Evolutionary conservation across 2,797 vertebrate species (phyloP).

Genomic region (Cryptoprocta ferox): DNA sequence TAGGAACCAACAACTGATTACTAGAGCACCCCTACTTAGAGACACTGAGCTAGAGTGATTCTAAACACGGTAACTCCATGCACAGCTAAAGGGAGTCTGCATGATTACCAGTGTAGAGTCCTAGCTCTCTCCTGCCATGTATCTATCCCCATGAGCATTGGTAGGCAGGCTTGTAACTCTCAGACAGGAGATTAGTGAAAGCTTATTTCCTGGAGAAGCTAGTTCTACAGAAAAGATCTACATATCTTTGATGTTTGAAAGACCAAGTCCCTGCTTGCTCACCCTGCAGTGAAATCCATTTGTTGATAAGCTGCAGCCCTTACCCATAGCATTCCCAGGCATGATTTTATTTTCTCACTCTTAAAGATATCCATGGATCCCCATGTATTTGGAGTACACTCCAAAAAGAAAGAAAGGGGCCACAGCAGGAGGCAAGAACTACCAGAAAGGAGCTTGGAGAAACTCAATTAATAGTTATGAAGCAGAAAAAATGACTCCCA

Average conservation of each 20-base stretch:
- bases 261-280: background rate
- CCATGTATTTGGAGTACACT: background rate
- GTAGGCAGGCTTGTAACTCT: background rate
- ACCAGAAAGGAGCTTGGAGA: background rate
- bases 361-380: background rate
- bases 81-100: background rate
- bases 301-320: background rate
- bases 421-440: background rate
- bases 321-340: background rate
- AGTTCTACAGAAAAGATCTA: background rate
- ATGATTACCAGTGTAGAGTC: background rate
- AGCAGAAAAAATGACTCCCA: background rate
- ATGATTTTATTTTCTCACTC: background rate
- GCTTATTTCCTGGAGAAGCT: background rate
- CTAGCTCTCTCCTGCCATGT: background rate
- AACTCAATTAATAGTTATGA: background rate
- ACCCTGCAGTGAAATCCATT: background rate
- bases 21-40: fast-evolving
- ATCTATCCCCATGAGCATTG: background rate
- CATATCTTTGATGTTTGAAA: background rate
- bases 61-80: background rate
- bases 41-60: background rate
- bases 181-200: background rate
- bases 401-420: background rate
- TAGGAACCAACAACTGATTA: background rate